Conservation (phyloP, 2,888 invertebrate species). For the Barypeithes pellucidus region DNA sequence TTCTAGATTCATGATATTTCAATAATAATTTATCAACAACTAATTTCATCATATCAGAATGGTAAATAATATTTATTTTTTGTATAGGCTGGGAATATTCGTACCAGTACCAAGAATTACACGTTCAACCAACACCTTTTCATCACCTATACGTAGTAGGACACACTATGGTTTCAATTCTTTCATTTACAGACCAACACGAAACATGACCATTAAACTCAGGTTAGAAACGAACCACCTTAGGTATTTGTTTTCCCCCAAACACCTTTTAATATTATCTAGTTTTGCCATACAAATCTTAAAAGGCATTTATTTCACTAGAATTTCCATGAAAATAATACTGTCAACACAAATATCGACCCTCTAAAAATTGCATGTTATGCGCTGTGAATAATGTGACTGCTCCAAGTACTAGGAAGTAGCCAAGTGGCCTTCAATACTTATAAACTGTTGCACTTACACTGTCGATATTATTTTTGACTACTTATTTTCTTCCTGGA, state of each 20-base stretch:
- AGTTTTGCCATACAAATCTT: too few relatives aligned
- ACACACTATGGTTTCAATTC: slow-evolving; percentile 55
- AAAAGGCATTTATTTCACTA: too few relatives aligned
- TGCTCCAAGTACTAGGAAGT: too few relatives aligned
- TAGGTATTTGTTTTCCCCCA: slow-evolving; percentile 11
- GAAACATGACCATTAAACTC: slow-evolving; percentile 54
- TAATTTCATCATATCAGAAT: neutral
- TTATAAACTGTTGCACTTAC: too few relatives aligned
- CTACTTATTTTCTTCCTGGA: too few relatives aligned
- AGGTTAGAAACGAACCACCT: slow-evolving; percentile 45
- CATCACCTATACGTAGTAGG: slow-evolving; percentile 54
- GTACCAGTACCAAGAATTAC: slow-evolving; percentile 53
- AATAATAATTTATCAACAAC: neutral
- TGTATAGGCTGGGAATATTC: slow-evolving; percentile 53
- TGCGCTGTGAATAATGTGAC: too few relatives aligned
- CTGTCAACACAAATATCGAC: too few relatives aligned
- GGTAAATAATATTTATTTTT: slow-evolving; percentile 24
- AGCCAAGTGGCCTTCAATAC: too few relatives aligned
- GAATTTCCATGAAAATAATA: too few relatives aligned
- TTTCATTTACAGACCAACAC: slow-evolving; percentile 55
- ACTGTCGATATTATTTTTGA: too few relatives aligned
- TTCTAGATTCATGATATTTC: too few relatives aligned
- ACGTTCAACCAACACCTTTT: slow-evolving; percentile 55
- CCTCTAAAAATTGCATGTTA: too few relatives aligned
- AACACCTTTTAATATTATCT: neutral